These are phyloP conservation scores for Takifugu rubripes DNA, from an alignment of 2,797 vertebrate genomes.

Conservation along the genomic window DNA sequence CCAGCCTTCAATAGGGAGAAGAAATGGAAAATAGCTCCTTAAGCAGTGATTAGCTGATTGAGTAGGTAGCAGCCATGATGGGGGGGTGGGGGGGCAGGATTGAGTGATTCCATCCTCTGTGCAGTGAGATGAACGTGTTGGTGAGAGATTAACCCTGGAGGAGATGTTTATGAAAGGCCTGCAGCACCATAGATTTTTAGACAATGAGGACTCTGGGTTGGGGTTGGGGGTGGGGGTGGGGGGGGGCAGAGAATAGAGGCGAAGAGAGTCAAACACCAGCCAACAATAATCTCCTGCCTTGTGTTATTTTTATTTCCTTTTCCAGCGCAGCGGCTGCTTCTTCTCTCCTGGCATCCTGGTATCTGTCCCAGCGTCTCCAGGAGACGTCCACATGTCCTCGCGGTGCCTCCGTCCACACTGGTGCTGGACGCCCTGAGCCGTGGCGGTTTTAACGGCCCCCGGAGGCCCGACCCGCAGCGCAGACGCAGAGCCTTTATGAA, in stretches of 20 bases:
- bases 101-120: conserved; percentile 82
- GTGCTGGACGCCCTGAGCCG: conserved; percentile 51
- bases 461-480: conserved; percentile 59
- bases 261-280: conserved; percentile 13
- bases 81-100: conserved; percentile 74
- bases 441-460: conserved; percentile 67
- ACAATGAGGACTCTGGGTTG: conserved; percentile 1
- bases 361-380: conserved; percentile 65
- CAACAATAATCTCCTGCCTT: conserved; percentile 18
- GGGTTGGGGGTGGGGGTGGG: conserved; percentile 1
- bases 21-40: conserved; percentile 84
- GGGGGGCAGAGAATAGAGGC: conserved; percentile 11
- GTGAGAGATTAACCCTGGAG: conserved; percentile 78
- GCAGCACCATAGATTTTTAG: too few species aligned
- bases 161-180: conserved; percentile 42
- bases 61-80: conserved; percentile 85
- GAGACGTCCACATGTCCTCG: conserved; percentile 52
- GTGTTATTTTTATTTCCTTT: conserved; percentile 30
- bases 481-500: conserved; percentile 71
- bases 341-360: conserved; percentile 51
- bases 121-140: conserved; percentile 79
- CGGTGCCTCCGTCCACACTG: conserved; percentile 43
- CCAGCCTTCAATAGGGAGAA: conserved; percentile 47
- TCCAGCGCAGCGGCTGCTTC: conserved; percentile 38
- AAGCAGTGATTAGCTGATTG: conserved; percentile 83